Base-by-base conservation (phyloP, 1,140 invertebrate species). In the Drosophila pseudoobscura region DNA sequence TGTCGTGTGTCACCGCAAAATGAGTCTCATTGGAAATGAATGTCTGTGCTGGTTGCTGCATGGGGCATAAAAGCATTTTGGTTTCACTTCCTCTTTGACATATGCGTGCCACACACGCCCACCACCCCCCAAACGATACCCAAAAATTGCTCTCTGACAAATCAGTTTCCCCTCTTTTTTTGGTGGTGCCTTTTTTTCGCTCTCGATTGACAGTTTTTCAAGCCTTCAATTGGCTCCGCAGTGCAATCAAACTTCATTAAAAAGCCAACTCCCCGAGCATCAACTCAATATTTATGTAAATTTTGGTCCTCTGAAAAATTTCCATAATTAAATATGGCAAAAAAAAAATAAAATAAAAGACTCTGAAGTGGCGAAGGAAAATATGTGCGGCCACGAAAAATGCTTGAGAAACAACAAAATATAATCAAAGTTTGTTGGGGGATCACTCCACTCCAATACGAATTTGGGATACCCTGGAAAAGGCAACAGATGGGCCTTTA, bases 1-100 rank as follows among this genome's bases (percentile, higher is more conserved):
- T 57, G 45, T 70, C 63, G 78, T 78, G 78, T 83, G 83, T 75
- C 47, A 75, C 83, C 82, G 64, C 82, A 87, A 87, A 85, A 87
- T 87, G 82, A 87, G 78, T 82, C 78, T 87, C 75, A 87, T 87
- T 87, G 82, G 78, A 72, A 87, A 75, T 87, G 82, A 87, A 87
- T 78, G 82, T 76, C 64, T 75, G 73, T 9, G 17, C 22, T 47
- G 68, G 35, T 62, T 52, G 46, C 50, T 72, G 69, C 60, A 8
- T 8, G 31, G 31, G 31, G 52, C 73, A 69, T 76, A 76, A 76
- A 76, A 76, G 82, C 82, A 87, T 82, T 87, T 87, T 64, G 74
- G 80, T 82, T 87, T 77, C 78, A 61, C 70, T 65, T 43, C 59
- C 55, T 13, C 41, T 41, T 65, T 65, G 64, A 72, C 55, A 43